These are phyloP conservation scores for Dolichopus griseipennis DNA, from an alignment of 2,888 invertebrate genomes.

Conservation along the genomic window DNA sequence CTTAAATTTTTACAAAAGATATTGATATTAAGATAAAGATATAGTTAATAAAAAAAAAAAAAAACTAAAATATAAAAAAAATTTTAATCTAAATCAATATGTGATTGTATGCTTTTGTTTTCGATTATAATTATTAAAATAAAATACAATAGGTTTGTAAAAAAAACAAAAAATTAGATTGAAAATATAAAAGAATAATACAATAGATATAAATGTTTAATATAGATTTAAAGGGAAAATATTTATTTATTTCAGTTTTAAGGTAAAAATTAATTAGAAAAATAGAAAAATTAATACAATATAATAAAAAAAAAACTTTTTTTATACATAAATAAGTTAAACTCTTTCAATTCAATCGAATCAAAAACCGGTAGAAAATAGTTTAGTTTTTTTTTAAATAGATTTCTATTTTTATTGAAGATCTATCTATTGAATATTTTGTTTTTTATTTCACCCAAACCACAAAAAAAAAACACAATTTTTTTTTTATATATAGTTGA, in stretches of 20 bases:
- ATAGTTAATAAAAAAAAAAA: no score
- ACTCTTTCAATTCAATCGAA: neutral
- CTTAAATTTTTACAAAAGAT: neutral
- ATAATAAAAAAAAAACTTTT: neutral
- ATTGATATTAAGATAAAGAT: no score
- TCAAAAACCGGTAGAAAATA: neutral
- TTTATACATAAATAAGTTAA: neutral
- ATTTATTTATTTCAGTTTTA: neutral
- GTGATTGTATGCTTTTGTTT: neutral
- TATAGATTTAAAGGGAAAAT: neutral
- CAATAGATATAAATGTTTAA: no score
- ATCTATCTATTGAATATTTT: neutral
- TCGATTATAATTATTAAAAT: no score
- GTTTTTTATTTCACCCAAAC: neutral
- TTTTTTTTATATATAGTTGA: neutral
- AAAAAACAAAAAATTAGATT: no score
- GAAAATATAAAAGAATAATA: no score
- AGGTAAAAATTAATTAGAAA: neutral
- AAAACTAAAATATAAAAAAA: neutral
- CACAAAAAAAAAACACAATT: no score
- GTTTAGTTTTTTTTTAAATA: no score
- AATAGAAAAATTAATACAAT: neutral
- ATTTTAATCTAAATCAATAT: neutral
- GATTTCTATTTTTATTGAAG: no score
- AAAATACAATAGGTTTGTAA: no score